phyloP scores from a whole-genome alignment of 1,140 invertebrate genomes.

The Radopholus similis region DNA sequence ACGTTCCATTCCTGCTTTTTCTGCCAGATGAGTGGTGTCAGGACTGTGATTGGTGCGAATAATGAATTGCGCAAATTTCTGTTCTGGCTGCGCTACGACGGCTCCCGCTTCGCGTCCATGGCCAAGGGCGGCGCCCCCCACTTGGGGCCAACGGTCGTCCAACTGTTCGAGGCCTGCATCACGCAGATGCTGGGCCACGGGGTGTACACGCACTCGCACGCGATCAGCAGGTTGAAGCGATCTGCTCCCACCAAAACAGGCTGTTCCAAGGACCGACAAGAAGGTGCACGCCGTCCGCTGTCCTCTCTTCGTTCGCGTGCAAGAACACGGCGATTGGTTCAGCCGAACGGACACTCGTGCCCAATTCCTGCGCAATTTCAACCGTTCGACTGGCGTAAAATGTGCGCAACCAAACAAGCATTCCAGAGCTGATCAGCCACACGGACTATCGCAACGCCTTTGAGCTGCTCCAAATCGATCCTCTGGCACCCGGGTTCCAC shows the following conservation, averaged over 20 bases:
- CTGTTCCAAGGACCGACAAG: conserved; percentile 37
- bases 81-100: conserved; percentile 47
- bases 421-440: conserved; percentile 6
- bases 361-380: conserved; percentile 26
- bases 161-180: conserved; percentile 2
- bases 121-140: conserved; percentile 30
- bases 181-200: not conserved
- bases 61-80: conserved; percentile 28
- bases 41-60: no score
- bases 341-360: not conserved
- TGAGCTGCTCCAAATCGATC: conserved; percentile 34
- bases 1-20: no score
- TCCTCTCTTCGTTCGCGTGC: conserved; percentile 35
- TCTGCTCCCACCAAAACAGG: not conserved
- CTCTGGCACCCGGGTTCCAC: conserved; percentile 43
- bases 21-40: no score
- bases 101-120: conserved; percentile 47
- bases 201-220: not conserved
- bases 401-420: not conserved
- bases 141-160: not conserved
- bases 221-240: conserved; percentile 2
- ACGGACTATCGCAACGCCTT: conserved; percentile 4
- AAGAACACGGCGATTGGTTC: conserved; percentile 6
- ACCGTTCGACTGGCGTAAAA: conserved; percentile 8
- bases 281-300: conserved; percentile 45